Conservation (phyloP, 2,113 vertebrate genomes). For the Mobula birostris region DNA sequence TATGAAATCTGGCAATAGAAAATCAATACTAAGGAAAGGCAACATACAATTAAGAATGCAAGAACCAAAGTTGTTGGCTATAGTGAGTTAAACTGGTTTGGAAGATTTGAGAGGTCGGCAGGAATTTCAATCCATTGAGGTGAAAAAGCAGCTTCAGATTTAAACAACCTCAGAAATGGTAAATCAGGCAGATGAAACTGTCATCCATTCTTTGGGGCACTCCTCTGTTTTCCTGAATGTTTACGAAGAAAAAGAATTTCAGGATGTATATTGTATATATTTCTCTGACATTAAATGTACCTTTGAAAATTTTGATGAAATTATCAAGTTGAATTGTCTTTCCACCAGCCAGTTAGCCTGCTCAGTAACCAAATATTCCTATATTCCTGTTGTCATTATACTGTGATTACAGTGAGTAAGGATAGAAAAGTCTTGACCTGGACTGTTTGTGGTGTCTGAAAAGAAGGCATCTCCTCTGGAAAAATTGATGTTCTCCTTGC, state of each 20-base stretch:
- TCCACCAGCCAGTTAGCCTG: conserved; percentile 36
- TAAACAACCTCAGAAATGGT: conserved; percentile 29
- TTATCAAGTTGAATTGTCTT: conserved; percentile 39
- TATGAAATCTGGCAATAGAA: too few species aligned
- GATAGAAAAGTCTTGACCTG: conserved; percentile 27
- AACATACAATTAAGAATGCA: too few species aligned
- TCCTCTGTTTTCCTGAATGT: too few species aligned
- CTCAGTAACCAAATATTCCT: conserved; percentile 41
- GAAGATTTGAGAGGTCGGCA: conserved; percentile 46
- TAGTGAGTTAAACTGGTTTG: background rate
- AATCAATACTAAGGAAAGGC: too few species aligned
- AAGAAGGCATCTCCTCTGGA: conserved; percentile 17
- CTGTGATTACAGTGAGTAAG: conserved; percentile 41
- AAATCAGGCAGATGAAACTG: conserved; percentile 20
- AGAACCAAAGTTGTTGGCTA: too few species aligned
- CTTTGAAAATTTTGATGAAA: background rate
- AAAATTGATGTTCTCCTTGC: conserved; percentile 36
- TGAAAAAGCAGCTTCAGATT: conserved; percentile 41
- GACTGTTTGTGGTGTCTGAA: background rate
- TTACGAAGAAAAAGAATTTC: too few species aligned
- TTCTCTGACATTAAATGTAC: too few species aligned
- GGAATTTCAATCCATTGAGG: conserved; percentile 52
- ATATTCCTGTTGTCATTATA: conserved; percentile 41
- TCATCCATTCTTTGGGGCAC: too few species aligned
- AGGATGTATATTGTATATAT: too few species aligned